Conservation (phyloP, 2,113 vertebrate species). For the Aramus guarauna region DNA sequence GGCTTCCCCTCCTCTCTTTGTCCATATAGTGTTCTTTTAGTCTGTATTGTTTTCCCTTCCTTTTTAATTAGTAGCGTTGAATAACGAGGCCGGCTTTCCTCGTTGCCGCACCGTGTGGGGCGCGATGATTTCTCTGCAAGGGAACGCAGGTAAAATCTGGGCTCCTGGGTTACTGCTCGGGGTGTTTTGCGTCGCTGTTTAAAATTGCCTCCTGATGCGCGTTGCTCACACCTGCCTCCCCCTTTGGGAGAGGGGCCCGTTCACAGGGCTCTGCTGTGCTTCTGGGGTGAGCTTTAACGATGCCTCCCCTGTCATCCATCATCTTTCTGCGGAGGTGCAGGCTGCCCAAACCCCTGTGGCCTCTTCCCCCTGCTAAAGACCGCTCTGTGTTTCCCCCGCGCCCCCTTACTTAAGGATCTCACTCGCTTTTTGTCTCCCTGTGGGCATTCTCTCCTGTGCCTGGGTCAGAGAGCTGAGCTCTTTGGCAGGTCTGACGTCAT, state of each 20-base stretch:
- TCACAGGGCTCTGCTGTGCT: background rate
- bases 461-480: background rate
- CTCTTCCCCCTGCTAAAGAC: background rate
- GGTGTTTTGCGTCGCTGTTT: background rate
- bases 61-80: background rate
- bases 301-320: no score
- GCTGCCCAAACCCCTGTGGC: background rate
- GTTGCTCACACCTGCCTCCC: rapidly evolving
- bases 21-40: background rate
- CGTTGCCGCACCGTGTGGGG: rapidly evolving
- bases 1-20: background rate
- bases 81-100: background rate
- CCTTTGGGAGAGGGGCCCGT: background rate
- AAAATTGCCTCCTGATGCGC: background rate
- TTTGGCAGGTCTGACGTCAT: background rate
- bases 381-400: background rate
- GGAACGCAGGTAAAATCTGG: rapidly evolving
- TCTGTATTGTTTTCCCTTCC: background rate
- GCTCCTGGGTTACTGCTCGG: background rate
- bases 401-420: background rate
- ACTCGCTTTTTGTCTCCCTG: background rate
- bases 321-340: background rate
- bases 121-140: rapidly evolving
- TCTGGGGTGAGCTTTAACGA: background rate
- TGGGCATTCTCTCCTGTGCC: background rate